phyloP scores from a whole-genome alignment of 2,113 vertebrate genomes.

The Aegotheles bennettii region DNA sequence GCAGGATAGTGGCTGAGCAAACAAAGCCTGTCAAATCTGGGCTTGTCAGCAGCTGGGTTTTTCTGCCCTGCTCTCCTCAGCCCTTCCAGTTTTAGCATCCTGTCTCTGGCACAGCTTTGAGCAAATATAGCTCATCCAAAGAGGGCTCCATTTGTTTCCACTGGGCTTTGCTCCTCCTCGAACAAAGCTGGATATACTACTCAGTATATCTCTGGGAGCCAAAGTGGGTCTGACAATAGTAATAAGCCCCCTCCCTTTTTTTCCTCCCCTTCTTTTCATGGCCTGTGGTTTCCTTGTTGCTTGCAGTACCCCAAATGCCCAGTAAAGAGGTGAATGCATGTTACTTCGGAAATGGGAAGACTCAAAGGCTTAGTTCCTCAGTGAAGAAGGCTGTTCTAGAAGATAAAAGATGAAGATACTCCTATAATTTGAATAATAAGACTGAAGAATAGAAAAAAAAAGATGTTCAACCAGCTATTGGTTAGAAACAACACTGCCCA shows the following conservation, averaged over 20 bases:
- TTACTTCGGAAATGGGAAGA: neutral
- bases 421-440: neutral
- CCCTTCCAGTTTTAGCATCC: neutral
- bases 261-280: neutral
- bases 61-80: neutral
- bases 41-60: neutral
- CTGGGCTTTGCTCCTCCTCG: neutral
- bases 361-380: neutral
- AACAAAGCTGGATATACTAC: neutral
- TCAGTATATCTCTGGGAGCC: neutral
- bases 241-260: neutral
- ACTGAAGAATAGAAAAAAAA: neutral
- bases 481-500: neutral
- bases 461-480: neutral
- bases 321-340: accelerated
- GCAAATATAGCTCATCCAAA: neutral
- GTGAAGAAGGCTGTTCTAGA: neutral
- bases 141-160: neutral
- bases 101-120: neutral
- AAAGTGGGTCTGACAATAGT: neutral
- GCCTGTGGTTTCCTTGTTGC: neutral
- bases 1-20: neutral
- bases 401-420: neutral
- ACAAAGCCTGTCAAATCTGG: neutral
- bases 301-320: neutral